A percentile compares a stretch with the other conserved stretches of the same genome.
Conservation (phyloP, 1,140 invertebrate species). For the Drosophila fuyamai region DNA sequence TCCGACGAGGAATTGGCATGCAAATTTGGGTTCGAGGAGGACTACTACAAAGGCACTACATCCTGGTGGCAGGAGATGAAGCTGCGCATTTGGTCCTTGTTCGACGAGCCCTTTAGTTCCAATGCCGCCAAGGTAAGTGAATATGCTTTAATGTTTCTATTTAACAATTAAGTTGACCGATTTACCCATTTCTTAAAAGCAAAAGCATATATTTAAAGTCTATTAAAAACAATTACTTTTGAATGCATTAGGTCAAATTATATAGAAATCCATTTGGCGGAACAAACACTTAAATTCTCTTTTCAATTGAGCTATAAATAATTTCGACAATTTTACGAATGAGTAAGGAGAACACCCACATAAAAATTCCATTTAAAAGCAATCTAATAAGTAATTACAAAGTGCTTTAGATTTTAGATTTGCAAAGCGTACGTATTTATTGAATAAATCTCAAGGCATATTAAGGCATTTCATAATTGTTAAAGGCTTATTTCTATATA, state of each 20-base stretch:
- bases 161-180: too few species aligned
- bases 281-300: background rate
- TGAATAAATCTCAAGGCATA: background rate
- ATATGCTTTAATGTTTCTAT: background rate
- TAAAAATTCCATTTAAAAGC: background rate
- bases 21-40: constrained; percentile 99
- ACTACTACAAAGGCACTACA: constrained; percentile 93
- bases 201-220: too few species aligned
- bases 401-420: background rate
- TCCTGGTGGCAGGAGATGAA: constrained; percentile 97
- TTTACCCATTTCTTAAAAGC: too few species aligned
- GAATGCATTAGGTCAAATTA: too few species aligned
- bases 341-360: background rate
- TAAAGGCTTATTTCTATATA: too few species aligned
- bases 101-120: constrained; percentile 99
- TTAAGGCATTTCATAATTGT: too few species aligned
- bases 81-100: constrained; percentile 99
- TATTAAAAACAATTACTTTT: too few species aligned
- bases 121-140: constrained; percentile 95
- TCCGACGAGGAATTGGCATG: constrained; percentile 98
- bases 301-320: constrained; percentile 7
- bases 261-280: background rate
- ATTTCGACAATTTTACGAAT: background rate
- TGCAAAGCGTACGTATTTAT: background rate
- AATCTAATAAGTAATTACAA: background rate